Conservation (phyloP, 2,888 invertebrate genomes). For the Steinernema carpocapsae region DNA sequence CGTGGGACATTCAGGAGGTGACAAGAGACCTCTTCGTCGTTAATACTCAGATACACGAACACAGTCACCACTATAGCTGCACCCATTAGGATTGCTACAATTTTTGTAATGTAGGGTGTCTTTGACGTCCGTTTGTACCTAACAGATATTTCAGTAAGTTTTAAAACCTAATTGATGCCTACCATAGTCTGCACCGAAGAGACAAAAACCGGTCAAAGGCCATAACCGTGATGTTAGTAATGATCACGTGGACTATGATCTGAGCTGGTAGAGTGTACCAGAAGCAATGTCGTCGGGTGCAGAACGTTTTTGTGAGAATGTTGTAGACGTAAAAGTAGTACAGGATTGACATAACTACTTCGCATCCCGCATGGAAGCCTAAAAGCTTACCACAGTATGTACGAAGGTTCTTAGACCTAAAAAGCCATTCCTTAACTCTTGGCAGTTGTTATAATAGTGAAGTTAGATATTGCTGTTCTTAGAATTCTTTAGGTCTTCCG, state of each 20-base stretch:
- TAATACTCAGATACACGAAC: not conserved
- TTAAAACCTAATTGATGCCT: not conserved
- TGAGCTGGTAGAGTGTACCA: slow-evolving; percentile 20
- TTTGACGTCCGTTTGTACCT: slow-evolving; percentile 7
- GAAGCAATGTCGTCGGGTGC: slow-evolving; percentile 4
- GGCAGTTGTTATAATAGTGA: too few species aligned
- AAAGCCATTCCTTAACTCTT: not conserved
- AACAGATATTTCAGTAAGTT: not conserved
- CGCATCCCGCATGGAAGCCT: not conserved
- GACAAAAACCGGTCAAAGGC: slow-evolving; percentile 6
- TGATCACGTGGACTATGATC: not conserved
- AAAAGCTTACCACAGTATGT: not conserved
- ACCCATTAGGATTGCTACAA: not conserved
- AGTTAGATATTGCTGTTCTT: too few species aligned
- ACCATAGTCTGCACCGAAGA: slow-evolving; percentile 12
- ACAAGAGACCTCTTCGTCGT: slow-evolving; percentile 4
- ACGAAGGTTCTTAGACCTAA: slow-evolving; percentile 15
- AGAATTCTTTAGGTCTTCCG: not conserved
- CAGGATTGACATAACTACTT: slow-evolving; percentile 1
- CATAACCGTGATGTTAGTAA: not conserved
- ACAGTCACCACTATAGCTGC: not conserved
- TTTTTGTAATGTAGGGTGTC: not conserved
- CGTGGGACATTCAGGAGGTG: not conserved
- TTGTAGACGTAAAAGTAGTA: slow-evolving; percentile 20
- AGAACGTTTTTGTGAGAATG: not conserved